A percentile compares a stretch with the other conserved stretches of the same genome.
These are phyloP conservation scores for Notothenia coriiceps DNA, from an alignment of 2,113 vertebrate species.

Conservation along the genomic window DNA sequence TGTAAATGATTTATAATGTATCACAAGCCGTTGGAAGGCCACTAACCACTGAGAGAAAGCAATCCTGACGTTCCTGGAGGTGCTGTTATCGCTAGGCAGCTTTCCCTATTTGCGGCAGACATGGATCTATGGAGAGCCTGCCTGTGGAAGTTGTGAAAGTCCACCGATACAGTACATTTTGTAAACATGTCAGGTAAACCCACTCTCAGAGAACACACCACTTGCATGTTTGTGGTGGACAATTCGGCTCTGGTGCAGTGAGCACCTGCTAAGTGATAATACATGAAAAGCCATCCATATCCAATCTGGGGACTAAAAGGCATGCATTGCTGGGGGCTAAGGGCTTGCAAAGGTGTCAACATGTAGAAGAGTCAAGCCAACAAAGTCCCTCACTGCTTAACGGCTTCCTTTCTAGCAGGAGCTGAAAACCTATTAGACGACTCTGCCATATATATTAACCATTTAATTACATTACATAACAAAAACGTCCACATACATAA, in stretches of 20 bases:
- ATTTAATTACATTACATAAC: neutral
- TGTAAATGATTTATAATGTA: constrained; percentile 87
- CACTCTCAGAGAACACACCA: constrained; percentile 15
- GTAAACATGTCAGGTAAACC: constrained; percentile 31
- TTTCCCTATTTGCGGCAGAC: constrained; percentile 56
- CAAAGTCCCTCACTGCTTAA: constrained; percentile 37
- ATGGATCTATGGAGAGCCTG: constrained; percentile 47
- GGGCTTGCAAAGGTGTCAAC: constrained; percentile 47
- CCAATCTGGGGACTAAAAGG: constrained; percentile 65
- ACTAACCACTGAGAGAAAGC: constrained; percentile 74
- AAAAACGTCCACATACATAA: neutral
- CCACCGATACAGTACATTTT: constrained; percentile 32
- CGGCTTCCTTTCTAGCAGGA: constrained; percentile 18
- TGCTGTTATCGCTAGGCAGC: constrained; percentile 69
- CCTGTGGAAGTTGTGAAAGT: constrained; percentile 26
- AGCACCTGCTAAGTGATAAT: constrained; percentile 63
- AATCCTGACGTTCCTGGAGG: constrained; percentile 79
- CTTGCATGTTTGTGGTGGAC: constrained; percentile 41
- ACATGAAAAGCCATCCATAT: constrained; percentile 61
- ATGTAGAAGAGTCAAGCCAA: constrained; percentile 52
- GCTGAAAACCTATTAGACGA: constrained; percentile 10
- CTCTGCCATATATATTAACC: neutral
- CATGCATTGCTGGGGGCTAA: constrained; percentile 48
- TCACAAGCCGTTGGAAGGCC: constrained; percentile 66
- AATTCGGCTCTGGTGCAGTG: constrained; percentile 29